Evolutionary conservation across 2,797 vertebrate genomes (phyloP).

Genomic region (Masticophis lateralis): DNA sequence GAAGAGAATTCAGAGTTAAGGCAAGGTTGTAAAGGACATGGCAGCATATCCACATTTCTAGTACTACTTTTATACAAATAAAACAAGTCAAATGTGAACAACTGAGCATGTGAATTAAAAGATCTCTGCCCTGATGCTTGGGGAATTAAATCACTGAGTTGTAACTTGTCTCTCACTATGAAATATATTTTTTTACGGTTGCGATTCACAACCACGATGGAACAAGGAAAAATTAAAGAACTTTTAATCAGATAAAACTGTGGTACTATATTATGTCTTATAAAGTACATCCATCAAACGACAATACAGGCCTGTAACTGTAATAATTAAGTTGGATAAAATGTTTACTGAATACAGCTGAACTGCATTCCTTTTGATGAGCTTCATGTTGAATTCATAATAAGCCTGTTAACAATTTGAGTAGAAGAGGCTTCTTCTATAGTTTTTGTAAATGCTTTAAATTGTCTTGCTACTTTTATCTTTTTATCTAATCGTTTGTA

Average conservation of each 20-base stretch:
- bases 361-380: constrained; percentile 17
- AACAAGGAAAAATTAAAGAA: constrained; percentile 53
- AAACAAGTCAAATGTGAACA: not conserved
- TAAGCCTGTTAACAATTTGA: constrained; percentile 20
- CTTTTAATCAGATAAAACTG: constrained; percentile 51
- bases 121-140: not conserved
- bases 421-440: not conserved
- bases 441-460: constrained; percentile 3
- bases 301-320: constrained; percentile 37
- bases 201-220: constrained; percentile 43
- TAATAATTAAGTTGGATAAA: not conserved
- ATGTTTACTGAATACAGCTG: constrained; percentile 17
- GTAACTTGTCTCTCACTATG: constrained; percentile 43
- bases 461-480: not conserved
- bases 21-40: not conserved
- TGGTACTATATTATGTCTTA: constrained; percentile 25
- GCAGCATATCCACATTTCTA: not conserved
- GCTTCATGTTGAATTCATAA: not conserved
- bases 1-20: not conserved
- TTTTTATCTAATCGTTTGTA: not conserved
- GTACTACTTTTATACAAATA: not conserved
- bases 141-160: not conserved
- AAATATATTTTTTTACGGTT: constrained; percentile 46
- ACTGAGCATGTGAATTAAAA: not conserved
- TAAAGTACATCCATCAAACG: constrained; percentile 32